Percentiles rank a stretch among this genome's conserved stretches.
Evolutionary conservation across 2,888 invertebrate species (phyloP).

Genomic region (Andricus curvator): DNA sequence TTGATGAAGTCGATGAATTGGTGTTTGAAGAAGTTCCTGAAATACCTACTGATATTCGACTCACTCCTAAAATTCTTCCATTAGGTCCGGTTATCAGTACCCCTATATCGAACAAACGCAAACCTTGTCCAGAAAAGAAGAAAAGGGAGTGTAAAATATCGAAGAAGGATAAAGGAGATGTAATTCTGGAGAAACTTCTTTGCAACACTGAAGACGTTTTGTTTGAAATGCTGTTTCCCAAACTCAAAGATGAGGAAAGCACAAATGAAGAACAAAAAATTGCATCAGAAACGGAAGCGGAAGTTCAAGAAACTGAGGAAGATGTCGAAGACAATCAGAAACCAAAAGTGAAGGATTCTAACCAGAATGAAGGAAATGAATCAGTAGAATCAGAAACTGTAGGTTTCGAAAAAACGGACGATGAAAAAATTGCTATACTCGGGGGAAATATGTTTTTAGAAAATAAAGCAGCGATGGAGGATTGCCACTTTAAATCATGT

Average conservation of each 20-base stretch:
- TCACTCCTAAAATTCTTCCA: slow-evolving; percentile 67
- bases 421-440: slow-evolving; percentile 62
- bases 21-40: slow-evolving; percentile 55
- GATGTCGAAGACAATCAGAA: slow-evolving; percentile 17
- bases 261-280: not conserved
- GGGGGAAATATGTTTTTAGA: slow-evolving; percentile 56
- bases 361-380: slow-evolving; percentile 40
- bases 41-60: slow-evolving; percentile 54
- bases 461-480: slow-evolving; percentile 58
- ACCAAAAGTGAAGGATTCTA: slow-evolving; percentile 41
- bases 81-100: slow-evolving; percentile 72
- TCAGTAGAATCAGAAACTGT: slow-evolving; percentile 47
- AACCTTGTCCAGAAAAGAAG: slow-evolving; percentile 60
- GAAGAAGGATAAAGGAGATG: slow-evolving; percentile 56
- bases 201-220: slow-evolving; percentile 68
- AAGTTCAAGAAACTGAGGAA: slow-evolving; percentile 14
- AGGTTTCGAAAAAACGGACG: slow-evolving; percentile 62
- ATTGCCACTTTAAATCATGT: slow-evolving; percentile 68
- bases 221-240: slow-evolving; percentile 68
- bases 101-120: slow-evolving; percentile 56
- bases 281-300: not conserved
- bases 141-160: slow-evolving; percentile 58
- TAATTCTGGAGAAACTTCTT: slow-evolving; percentile 60
- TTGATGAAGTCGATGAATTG: slow-evolving; percentile 26
- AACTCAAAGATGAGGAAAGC: slow-evolving; percentile 46